These are phyloP conservation scores for Tetragonula carbonaria DNA, from an alignment of 2,888 invertebrate genomes.

Conservation along the genomic window DNA sequence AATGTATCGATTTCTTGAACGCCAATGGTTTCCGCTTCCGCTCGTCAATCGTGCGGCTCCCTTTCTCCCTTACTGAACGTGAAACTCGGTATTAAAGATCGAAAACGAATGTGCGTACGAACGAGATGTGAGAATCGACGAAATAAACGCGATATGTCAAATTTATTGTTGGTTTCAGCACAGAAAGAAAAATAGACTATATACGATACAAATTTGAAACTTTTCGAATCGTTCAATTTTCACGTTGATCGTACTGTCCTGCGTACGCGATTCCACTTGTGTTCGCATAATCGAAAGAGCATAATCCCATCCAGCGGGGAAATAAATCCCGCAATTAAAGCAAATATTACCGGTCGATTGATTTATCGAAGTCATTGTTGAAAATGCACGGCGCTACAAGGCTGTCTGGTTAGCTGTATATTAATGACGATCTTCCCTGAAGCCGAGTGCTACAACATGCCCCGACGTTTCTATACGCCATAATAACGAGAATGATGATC, in stretches of 20 bases:
- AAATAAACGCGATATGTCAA: conserved; percentile 47
- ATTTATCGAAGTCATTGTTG: conserved; percentile 62
- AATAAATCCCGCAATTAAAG: conserved; percentile 52
- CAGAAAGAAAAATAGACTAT: no score
- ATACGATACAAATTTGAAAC: no score
- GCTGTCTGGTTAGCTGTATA: conserved; percentile 54
- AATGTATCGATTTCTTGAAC: conserved; percentile 37
- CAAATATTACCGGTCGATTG: conserved; percentile 39
- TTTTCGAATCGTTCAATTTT: no score
- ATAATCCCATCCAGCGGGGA: not conserved
- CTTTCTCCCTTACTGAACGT: conserved; percentile 49
- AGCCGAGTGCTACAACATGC: conserved; percentile 47
- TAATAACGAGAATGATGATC: conserved; percentile 67
- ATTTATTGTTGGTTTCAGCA: conserved; percentile 41
- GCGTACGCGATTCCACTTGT: no score
- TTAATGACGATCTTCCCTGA: conserved; percentile 64
- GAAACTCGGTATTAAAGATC: conserved; percentile 36
- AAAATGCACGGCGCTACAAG: conserved; percentile 54
- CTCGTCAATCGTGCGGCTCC: conserved; percentile 22
- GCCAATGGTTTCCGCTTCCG: conserved; percentile 17
- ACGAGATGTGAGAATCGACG: conserved; percentile 42
- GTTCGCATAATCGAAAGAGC: not conserved
- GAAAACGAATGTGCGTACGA: conserved; percentile 28
- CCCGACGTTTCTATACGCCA: conserved; percentile 57
- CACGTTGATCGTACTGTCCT: no score